phyloP scores from a whole-genome alignment of 2,113 vertebrate genomes.

The Orientallactaga bullata region DNA sequence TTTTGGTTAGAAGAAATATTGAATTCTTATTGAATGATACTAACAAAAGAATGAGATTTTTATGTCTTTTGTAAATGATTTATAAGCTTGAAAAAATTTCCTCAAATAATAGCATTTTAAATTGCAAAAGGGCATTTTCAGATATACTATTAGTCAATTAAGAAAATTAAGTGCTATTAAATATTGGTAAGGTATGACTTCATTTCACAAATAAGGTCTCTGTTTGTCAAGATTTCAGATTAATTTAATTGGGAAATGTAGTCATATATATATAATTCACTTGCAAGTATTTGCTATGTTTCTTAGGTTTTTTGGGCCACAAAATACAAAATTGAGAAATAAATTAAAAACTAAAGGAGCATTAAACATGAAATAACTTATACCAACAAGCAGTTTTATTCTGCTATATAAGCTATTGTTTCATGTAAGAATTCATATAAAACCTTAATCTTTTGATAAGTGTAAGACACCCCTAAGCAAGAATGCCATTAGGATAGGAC shows the following conservation, averaged over 20 bases:
- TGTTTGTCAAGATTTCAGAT: slow-evolving; percentile 1
- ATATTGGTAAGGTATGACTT: slow-evolving; percentile 5
- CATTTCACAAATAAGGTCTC: not conserved
- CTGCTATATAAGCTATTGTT: not conserved
- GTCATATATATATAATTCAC: not conserved
- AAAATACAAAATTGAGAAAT: slow-evolving; percentile 24
- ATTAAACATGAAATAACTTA: slow-evolving; percentile 48
- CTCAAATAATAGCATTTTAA: not conserved
- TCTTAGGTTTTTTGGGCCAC: not conserved
- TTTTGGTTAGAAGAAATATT: slow-evolving; percentile 2
- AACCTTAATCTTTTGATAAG: not conserved
- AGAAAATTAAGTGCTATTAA: not conserved
- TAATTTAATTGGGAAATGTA: slow-evolving; percentile 16
- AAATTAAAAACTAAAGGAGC: slow-evolving; percentile 30
- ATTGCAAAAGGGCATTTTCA: not conserved
- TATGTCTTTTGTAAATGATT: too few relatives aligned
- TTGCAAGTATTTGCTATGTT: not conserved
- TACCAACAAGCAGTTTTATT: not conserved
- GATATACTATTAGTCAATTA: slow-evolving; percentile 20
- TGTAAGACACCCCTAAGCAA: not conserved
- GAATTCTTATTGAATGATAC: too few relatives aligned
- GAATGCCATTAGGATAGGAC: not conserved
- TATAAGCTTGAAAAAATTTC: too few relatives aligned
- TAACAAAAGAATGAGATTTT: too few relatives aligned
- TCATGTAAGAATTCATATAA: not conserved